phyloP scores from a whole-genome alignment of 2,113 vertebrate species.

The Hemicordylus capensis region DNA sequence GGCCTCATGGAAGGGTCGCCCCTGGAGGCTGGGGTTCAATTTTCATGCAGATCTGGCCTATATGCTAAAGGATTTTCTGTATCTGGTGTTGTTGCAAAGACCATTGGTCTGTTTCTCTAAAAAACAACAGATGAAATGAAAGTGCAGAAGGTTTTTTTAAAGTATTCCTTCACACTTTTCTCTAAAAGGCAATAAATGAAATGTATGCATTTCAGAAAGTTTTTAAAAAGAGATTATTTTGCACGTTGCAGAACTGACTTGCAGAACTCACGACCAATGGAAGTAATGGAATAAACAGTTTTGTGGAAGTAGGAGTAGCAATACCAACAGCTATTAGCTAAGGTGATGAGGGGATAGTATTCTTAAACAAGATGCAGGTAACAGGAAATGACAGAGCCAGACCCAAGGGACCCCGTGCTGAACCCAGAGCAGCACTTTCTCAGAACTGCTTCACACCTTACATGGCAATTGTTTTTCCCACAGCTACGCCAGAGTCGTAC shows the following conservation, averaged over 20 bases:
- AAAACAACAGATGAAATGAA: background rate
- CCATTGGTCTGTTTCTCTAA: background rate
- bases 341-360: background rate
- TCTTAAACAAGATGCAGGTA: background rate
- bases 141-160: background rate
- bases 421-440: background rate
- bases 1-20: too few relatives aligned
- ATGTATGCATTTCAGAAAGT: too few relatives aligned
- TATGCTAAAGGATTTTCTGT: background rate
- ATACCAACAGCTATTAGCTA: background rate
- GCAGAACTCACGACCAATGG: background rate
- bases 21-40: background rate
- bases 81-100: background rate
- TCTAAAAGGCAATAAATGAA: too few relatives aligned
- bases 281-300: background rate
- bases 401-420: background rate
- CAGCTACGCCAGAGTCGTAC: background rate
- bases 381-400: background rate
- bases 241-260: background rate
- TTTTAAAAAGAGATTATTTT: background rate
- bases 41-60: background rate
- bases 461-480: background rate
- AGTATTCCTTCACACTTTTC: background rate
- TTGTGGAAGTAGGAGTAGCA: background rate
- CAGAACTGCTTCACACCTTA: background rate